These are phyloP conservation scores for Syrista parreyssii DNA, from an alignment of 2,888 invertebrate species.

Conservation along the genomic window DNA sequence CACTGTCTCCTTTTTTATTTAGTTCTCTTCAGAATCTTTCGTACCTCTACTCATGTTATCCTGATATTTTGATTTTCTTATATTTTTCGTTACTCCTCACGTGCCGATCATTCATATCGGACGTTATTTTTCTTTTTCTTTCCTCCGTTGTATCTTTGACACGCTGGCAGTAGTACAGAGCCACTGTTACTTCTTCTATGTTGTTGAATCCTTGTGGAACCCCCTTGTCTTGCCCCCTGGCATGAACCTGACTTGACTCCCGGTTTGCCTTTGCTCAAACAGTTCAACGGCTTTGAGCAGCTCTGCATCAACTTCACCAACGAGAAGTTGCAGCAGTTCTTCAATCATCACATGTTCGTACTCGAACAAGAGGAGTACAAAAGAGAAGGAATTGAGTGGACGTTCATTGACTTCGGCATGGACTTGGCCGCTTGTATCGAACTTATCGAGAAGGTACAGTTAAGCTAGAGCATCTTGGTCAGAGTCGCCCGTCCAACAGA, in stretches of 20 bases:
- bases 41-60: not conserved
- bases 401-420: conserved; percentile 98
- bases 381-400: conserved; percentile 94
- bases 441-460: conserved; percentile 88
- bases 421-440: conserved; percentile 96
- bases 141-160: not conserved
- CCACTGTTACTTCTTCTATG: not conserved
- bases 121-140: not conserved
- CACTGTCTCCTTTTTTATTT: not conserved
- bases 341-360: conserved; percentile 99
- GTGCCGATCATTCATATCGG: not conserved
- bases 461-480: conserved; percentile 12
- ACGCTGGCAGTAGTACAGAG: not conserved
- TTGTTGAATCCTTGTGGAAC: not conserved
- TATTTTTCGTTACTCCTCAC: not conserved
- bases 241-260: conserved; percentile 2
- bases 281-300: conserved; percentile 97
- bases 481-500: not conserved
- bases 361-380: conserved; percentile 97
- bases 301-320: conserved; percentile 99
- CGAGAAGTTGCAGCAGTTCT: conserved; percentile 97
- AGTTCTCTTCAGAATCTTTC: not conserved
- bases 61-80: not conserved
- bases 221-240: not conserved
- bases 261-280: conserved; percentile 48